These are phyloP conservation scores for Dermatophagoides farinae DNA, from an alignment of 1,140 invertebrate genomes.

Conservation along the genomic window DNA sequence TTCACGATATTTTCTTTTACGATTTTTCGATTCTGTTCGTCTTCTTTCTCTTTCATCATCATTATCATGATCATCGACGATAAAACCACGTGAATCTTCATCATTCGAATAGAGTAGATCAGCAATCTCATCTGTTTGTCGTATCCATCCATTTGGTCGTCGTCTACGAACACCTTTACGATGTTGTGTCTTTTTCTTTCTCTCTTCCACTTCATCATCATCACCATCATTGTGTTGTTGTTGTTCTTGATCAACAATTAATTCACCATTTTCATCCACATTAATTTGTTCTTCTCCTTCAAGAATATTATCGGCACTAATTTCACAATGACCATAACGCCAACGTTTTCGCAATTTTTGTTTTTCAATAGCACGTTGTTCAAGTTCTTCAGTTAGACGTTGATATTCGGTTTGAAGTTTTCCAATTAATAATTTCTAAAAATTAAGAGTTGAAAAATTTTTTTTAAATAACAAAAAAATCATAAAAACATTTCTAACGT, in stretches of 20 bases:
- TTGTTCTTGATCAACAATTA: neutral
- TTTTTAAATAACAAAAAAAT: slow-evolving; percentile 1
- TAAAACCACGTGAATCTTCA: neutral
- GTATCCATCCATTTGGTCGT: neutral
- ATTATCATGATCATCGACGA: neutral
- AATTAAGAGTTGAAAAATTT: slow-evolving; percentile 14
- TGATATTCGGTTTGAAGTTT: slow-evolving; percentile 39
- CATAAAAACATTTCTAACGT: slow-evolving; percentile 19
- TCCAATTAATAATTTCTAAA: slow-evolving; percentile 43
- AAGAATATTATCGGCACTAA: slow-evolving; percentile 51
- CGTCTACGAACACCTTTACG: neutral
- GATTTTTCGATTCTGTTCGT: neutral
- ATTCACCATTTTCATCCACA: slow-evolving; percentile 12
- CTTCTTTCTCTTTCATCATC: slow-evolving; percentile 12
- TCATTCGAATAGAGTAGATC: neutral
- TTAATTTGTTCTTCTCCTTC: slow-evolving; percentile 21
- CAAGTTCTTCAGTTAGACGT: slow-evolving; percentile 29
- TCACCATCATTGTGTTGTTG: neutral
- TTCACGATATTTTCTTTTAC: neutral
- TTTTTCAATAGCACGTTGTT: slow-evolving; percentile 39
- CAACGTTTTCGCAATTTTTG: slow-evolving; percentile 35
- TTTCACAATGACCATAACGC: slow-evolving; percentile 48
- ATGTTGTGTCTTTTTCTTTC: neutral
- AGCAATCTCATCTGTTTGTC: neutral
- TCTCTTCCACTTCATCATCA: neutral